Conservation (phyloP, 2,797 vertebrate species). For the Nannoperca australis region DNA sequence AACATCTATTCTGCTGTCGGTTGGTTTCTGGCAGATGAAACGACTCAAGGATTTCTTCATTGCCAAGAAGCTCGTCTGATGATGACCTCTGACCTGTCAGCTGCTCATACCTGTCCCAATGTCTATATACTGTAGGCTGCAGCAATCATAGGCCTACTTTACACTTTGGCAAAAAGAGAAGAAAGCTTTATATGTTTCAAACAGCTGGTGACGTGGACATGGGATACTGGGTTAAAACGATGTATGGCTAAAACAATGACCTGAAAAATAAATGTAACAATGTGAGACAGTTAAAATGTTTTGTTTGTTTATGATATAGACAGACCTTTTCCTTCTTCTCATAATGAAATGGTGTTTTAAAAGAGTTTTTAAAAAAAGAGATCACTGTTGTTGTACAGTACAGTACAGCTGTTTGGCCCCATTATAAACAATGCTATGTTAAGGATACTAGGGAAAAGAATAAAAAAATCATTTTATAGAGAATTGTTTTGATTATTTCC, state of each 20-base stretch:
- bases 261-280: not conserved
- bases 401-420: not conserved
- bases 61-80: constrained; percentile 93
- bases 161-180: not conserved
- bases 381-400: not conserved
- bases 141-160: not conserved
- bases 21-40: constrained; percentile 95
- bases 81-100: constrained; percentile 7
- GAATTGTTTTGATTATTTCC: not conserved
- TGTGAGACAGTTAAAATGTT: not conserved
- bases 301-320: not conserved
- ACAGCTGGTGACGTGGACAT: not conserved
- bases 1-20: constrained; percentile 86
- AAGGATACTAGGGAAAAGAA: not conserved
- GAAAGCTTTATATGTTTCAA: not conserved
- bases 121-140: not conserved
- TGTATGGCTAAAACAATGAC: not conserved
- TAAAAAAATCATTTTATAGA: not conserved
- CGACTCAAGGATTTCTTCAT: constrained; percentile 93
- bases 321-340: not conserved
- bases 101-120: not conserved
- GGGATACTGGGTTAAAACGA: not conserved
- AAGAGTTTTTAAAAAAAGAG: too few relatives aligned
- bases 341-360: too few relatives aligned
- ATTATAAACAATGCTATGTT: not conserved